These are phyloP conservation scores for Nestor notabilis DNA, from an alignment of 2,113 vertebrate species.

Conservation along the genomic window DNA sequence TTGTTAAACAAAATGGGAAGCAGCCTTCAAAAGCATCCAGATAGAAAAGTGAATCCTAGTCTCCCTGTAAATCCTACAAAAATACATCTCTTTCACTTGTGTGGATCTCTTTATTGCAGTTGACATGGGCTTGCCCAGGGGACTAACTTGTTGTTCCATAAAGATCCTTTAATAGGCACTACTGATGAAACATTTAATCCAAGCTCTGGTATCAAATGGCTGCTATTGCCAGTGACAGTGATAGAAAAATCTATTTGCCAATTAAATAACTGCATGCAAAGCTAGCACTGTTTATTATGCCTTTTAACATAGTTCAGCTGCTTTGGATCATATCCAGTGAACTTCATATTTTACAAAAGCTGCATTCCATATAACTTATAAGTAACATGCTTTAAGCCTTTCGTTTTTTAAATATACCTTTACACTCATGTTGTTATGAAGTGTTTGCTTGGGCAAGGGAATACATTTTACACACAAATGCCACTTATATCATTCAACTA, in stretches of 20 bases:
- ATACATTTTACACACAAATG: not conserved
- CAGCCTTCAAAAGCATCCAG: conserved; percentile 12
- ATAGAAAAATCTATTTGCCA: conserved; percentile 74
- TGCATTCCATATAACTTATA: conserved; percentile 19
- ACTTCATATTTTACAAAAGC: conserved; percentile 62
- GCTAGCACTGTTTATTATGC: conserved; percentile 56
- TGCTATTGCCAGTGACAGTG: conserved; percentile 65
- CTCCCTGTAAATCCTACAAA: conserved; percentile 60
- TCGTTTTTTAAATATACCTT: conserved; percentile 40
- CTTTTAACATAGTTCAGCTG: conserved; percentile 66
- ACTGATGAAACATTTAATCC: conserved; percentile 78
- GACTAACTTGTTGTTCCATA: conserved; percentile 76
- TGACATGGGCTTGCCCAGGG: conserved; percentile 74
- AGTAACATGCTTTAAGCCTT: conserved; percentile 30
- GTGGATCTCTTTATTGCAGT: conserved; percentile 70
- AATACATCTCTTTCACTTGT: conserved; percentile 54
- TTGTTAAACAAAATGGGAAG: conserved; percentile 47
- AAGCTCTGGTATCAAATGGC: conserved; percentile 68
- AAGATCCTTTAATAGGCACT: conserved; percentile 75
- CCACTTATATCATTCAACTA: conserved; percentile 14
- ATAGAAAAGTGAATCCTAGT: not conserved
- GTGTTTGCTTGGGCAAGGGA: conserved; percentile 43
- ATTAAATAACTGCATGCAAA: conserved; percentile 74
- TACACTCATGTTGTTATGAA: conserved; percentile 42
- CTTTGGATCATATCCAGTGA: conserved; percentile 53